phyloP scores from a whole-genome alignment of 2,888 invertebrate species.

The Melinaea menophilus region DNA sequence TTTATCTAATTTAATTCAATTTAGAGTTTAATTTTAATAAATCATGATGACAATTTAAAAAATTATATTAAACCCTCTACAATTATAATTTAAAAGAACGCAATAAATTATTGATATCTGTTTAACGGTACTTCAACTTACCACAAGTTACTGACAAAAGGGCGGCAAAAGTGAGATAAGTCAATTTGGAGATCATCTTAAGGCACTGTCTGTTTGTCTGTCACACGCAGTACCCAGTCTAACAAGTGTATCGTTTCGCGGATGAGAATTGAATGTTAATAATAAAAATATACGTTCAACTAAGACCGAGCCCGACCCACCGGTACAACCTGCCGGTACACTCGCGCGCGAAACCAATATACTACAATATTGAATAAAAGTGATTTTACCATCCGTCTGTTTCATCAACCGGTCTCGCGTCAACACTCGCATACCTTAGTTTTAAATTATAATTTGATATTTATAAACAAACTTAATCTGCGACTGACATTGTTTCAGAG shows the following conservation, averaged over 20 bases:
- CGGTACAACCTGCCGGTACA: constrained; percentile 65
- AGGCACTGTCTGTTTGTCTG: constrained; percentile 20
- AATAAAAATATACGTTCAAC: constrained; percentile 51
- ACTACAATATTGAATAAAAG: background rate
- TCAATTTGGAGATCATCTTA: constrained; percentile 49
- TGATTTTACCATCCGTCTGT: too few relatives aligned
- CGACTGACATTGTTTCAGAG: too few relatives aligned
- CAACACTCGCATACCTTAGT: too few relatives aligned
- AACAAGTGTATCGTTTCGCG: constrained; percentile 33
- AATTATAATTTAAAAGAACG: too few relatives aligned
- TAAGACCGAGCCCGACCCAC: constrained; percentile 54
- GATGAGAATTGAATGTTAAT: constrained; percentile 42
- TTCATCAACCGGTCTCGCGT: too few relatives aligned
- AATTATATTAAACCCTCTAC: too few relatives aligned
- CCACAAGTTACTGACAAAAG: constrained; percentile 47
- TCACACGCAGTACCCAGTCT: background rate
- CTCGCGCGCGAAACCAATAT: constrained; percentile 40
- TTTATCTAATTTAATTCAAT: constrained; percentile 5
- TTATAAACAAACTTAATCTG: too few relatives aligned
- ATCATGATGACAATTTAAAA: too few relatives aligned
- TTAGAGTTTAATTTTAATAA: constrained; percentile 3
- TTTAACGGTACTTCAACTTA: constrained; percentile 35
- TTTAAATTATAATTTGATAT: too few relatives aligned
- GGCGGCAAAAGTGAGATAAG: constrained; percentile 45
- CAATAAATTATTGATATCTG: too few relatives aligned